Evolutionary conservation across 2,113 vertebrate species (phyloP), one percentile per base, ranked within the genome.

Genomic region (Rhizomys pruinosus): DNA sequence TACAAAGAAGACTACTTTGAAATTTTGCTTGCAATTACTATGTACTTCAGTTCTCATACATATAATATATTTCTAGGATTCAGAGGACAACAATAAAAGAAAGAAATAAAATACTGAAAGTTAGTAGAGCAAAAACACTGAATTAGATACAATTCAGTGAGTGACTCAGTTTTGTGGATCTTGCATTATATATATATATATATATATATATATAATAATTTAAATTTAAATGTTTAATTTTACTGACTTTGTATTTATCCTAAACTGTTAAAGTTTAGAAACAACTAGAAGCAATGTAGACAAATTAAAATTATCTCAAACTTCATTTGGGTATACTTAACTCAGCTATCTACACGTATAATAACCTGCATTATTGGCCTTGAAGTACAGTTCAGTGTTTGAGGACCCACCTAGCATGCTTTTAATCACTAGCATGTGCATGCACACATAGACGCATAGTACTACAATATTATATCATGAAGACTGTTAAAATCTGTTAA

Each of bases 181-280:
- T 79, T 25, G 0, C 11, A 71, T 87, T 69, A 42, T 81, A 39
- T 81, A 32, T 5, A 57, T 57, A 20, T 44, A 27, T 72, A 9
- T 12, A 29, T 39, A 80, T 9, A 37, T 19, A 76, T 59, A 37
- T 8, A 59, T 23, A 19, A 22, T 74, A 79, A 32, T 91, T 5
- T 37, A 87, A 92, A 91, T 68, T 61, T 88, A 39, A 90, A 55
- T 37, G 29, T 37, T 63, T 90, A n/a, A 90, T 32, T 91, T 92
- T 82, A n/a, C 12, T 85, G n/a, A 69, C 78, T 81, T 95, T 8
- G 77, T 71, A 61, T 66, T 90, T 90, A 76, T 63, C 9, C 34
- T 61, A 91, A 93, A 69, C 44, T 93, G 17, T 39, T 69, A 79
- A 85, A 93, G 29, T 4, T 87, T 87, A 68, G 90, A 93, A 92